Conservation (phyloP, 2,113 vertebrate genomes). For the Neodontobutis hainanensis region DNA sequence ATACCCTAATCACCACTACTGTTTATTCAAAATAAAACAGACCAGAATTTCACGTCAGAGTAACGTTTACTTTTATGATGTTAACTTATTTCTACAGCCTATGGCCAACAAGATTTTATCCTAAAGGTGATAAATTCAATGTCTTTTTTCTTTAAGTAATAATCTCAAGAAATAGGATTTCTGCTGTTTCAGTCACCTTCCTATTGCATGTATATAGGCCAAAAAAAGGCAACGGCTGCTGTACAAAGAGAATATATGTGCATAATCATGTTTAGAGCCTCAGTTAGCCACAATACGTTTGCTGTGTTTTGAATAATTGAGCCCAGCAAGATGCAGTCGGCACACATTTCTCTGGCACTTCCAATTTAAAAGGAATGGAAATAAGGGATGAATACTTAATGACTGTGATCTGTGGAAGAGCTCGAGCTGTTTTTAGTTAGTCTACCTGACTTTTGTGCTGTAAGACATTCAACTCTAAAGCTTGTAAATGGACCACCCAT, state of each 20-base stretch:
- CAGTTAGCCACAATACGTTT: constrained; percentile 57
- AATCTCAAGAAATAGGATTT: no score
- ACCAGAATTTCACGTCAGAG: no score
- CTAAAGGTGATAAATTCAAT: no score
- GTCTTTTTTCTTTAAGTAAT: no score
- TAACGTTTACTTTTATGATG: no score
- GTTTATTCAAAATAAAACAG: no score
- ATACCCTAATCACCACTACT: no score
- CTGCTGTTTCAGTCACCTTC: no score
- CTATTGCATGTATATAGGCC: no score
- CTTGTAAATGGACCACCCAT: constrained; percentile 12
- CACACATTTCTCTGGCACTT: constrained; percentile 47
- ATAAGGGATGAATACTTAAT: constrained; percentile 67
- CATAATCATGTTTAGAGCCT: constrained; percentile 59
- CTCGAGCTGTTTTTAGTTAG: constrained; percentile 42
- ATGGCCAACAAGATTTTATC: background rate
- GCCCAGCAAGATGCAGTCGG: constrained; percentile 52
- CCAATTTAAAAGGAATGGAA: constrained; percentile 64
- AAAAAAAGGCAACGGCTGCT: constrained; percentile 1
- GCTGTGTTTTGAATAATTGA: constrained; percentile 66
- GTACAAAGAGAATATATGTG: constrained; percentile 67
- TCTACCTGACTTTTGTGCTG: constrained; percentile 3
- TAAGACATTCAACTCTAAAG: constrained; percentile 40
- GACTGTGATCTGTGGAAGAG: constrained; percentile 55
- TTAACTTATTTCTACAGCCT: no score